phyloP scores from a whole-genome alignment of 2,888 invertebrate species.

The Cheilosia soror region DNA sequence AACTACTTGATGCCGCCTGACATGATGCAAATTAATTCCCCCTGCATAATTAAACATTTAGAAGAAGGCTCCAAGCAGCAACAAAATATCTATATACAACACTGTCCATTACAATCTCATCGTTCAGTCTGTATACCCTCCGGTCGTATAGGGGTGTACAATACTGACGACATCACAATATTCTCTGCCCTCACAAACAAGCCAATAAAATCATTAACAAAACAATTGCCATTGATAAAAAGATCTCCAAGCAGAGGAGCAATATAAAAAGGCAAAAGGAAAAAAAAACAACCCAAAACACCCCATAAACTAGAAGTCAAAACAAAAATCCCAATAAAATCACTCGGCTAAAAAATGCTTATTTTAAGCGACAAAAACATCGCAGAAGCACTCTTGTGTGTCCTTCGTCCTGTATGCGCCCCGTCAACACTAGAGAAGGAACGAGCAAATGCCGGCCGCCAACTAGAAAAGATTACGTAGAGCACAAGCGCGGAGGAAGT shows the following conservation, averaged over 20 bases:
- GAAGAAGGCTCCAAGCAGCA: background rate
- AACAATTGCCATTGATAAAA: slow-evolving; percentile 71
- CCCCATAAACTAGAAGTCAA: slow-evolving; percentile 59
- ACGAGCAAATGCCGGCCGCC: slow-evolving; percentile 17
- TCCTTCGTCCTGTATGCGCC: slow-evolving; percentile 9
- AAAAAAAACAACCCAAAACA: slow-evolving; percentile 44
- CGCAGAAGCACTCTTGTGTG: slow-evolving; percentile 11
- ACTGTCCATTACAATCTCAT: slow-evolving; percentile 20
- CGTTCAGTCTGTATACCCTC: slow-evolving; percentile 5
- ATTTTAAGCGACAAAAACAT: slow-evolving; percentile 57
- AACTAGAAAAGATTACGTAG: slow-evolving; percentile 25
- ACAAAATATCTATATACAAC: slow-evolving; percentile 3
- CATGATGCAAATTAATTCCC: slow-evolving; percentile 24
- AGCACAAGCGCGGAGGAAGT: slow-evolving; percentile 74
- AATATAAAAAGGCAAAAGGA: slow-evolving; percentile 27
- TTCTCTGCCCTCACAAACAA: slow-evolving; percentile 53
- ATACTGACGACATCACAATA: slow-evolving; percentile 18
- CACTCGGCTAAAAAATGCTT: slow-evolving; percentile 41
- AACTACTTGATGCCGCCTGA: background rate
- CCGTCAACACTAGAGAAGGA: background rate
- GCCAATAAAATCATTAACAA: slow-evolving; percentile 72
- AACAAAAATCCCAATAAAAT: slow-evolving; percentile 65
- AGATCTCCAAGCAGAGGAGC: slow-evolving; percentile 13
- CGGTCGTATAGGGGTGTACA: background rate
- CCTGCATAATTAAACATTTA: slow-evolving; percentile 8